These are phyloP conservation scores for Phoenicopterus ruber DNA, from an alignment of 2,113 vertebrate species.

Conservation along the genomic window DNA sequence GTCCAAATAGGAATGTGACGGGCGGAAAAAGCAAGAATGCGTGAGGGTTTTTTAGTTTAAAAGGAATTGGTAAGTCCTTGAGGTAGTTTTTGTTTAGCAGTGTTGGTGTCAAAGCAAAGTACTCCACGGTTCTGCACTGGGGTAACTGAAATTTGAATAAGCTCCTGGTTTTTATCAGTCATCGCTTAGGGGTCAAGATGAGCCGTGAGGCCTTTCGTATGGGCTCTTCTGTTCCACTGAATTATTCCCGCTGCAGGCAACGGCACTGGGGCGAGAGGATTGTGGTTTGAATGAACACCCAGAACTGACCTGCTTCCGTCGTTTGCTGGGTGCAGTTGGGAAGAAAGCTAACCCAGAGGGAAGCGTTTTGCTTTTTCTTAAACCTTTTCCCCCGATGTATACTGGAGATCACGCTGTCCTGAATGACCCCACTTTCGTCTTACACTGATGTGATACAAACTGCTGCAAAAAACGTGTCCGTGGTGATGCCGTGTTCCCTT, in stretches of 20 bases:
- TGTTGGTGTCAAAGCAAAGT: background rate
- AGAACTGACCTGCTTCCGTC: background rate
- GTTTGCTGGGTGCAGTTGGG: background rate
- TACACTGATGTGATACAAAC: background rate
- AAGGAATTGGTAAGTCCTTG: background rate
- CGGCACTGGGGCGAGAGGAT: background rate
- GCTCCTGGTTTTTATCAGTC: background rate
- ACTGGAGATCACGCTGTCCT: background rate
- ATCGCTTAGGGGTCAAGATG: background rate
- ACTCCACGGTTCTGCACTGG: background rate
- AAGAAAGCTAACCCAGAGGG: background rate
- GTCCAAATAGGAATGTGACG: background rate
- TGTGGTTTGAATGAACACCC: background rate
- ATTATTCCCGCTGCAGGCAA: background rate
- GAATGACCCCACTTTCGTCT: background rate
- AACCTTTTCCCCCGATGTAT: background rate
- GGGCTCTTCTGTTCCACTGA: background rate
- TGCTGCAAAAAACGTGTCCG: background rate
- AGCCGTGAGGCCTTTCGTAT: accelerated
- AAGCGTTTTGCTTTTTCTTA: background rate
- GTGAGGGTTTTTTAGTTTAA: background rate
- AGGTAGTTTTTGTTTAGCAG: background rate
- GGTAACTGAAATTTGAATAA: background rate
- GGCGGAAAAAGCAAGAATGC: background rate
- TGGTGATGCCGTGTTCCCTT: background rate